These are phyloP conservation scores for Apamea monoglypha DNA, from an alignment of 2,888 invertebrate genomes.

Conservation along the genomic window DNA sequence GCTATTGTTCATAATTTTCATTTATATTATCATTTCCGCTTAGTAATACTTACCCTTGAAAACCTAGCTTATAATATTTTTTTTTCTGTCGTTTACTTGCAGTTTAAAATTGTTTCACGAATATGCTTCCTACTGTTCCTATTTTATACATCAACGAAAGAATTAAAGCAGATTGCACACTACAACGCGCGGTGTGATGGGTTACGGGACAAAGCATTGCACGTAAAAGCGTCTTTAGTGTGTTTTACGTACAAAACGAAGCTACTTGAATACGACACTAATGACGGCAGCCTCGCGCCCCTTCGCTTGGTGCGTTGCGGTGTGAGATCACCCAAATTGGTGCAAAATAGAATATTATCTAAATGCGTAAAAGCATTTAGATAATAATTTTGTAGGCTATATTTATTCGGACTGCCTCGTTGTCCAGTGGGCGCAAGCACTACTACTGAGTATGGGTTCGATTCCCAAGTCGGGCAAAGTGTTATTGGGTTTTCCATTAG, in stretches of 20 bases:
- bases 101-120: slow-evolving; percentile 2
- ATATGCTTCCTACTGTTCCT: background rate
- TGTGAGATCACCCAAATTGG: background rate
- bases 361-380: background rate
- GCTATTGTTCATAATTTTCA: slow-evolving; percentile 52
- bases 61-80: slow-evolving; percentile 19
- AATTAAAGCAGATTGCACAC: background rate
- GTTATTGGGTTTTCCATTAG: background rate
- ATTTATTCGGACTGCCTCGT: background rate
- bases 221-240: background rate
- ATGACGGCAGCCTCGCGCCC: too few species aligned
- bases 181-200: background rate
- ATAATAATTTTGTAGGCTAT: background rate
- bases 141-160: background rate
- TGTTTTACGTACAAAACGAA: background rate
- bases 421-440: background rate
- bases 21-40: slow-evolving; percentile 50
- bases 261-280: background rate
- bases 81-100: slow-evolving; percentile 16
- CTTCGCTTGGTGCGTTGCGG: background rate
- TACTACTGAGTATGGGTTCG: background rate
- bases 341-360: background rate
- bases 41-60: slow-evolving; percentile 31
- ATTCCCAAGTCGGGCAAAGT: background rate
- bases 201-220: background rate